phyloP scores from a whole-genome alignment of 2,797 vertebrate species.

The Anomalospiza imberbis region DNA sequence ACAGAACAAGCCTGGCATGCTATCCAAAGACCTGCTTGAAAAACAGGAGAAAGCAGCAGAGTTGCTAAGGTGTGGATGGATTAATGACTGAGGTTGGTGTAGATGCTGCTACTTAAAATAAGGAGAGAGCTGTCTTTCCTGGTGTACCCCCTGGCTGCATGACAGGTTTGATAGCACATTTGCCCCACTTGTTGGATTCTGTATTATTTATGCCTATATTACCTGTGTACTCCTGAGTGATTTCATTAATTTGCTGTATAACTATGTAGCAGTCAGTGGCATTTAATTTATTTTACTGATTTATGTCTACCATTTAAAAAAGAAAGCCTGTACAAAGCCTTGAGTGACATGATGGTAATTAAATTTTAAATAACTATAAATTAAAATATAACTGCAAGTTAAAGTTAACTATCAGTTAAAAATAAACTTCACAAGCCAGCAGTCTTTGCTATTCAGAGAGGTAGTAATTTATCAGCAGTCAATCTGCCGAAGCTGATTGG shows the following conservation, averaged over 20 bases:
- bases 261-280: slow-evolving; percentile 47
- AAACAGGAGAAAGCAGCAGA: neutral
- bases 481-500: neutral
- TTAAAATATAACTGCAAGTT: slow-evolving; percentile 58
- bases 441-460: slow-evolving; percentile 40
- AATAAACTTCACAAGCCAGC: slow-evolving; percentile 56
- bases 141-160: neutral
- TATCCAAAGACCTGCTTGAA: neutral
- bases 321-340: slow-evolving; percentile 40
- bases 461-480: slow-evolving; percentile 35
- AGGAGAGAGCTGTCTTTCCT: neutral
- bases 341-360: slow-evolving; percentile 59
- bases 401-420: slow-evolving; percentile 64
- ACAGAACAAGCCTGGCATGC: neutral
- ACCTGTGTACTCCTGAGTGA: slow-evolving; percentile 33
- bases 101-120: neutral
- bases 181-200: slow-evolving; percentile 30
- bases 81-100: neutral
- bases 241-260: slow-evolving; percentile 58
- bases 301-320: slow-evolving; percentile 50
- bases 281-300: slow-evolving; percentile 66
- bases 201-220: slow-evolving; percentile 49
- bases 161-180: neutral
- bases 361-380: slow-evolving; percentile 65
- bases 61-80: neutral